Conservation (phyloP, 2,113 vertebrate species). For the Empidonax alnorum region DNA sequence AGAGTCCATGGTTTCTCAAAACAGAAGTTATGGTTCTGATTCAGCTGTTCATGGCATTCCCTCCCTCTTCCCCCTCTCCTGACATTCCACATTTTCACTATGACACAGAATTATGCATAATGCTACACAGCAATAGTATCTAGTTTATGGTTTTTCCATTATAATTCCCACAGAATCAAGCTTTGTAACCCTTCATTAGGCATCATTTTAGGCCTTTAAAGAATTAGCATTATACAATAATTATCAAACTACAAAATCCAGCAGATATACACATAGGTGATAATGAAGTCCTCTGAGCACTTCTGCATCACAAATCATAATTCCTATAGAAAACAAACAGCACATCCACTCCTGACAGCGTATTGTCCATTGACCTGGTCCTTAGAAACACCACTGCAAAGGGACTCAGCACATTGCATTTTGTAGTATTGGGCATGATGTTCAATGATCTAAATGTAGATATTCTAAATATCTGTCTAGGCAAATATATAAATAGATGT, state of each 20-base stretch:
- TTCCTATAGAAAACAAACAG: not conserved
- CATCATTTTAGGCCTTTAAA: not conserved
- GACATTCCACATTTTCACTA: not conserved
- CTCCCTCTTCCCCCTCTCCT: accelerated
- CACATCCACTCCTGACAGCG: not conserved
- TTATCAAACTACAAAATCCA: not conserved
- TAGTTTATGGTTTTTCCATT: not conserved
- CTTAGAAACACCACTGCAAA: not conserved
- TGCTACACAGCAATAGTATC: not conserved
- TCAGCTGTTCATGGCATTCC: not conserved
- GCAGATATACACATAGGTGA: not conserved
- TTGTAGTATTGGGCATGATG: not conserved
- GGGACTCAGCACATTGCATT: not conserved
- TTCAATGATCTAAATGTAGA: not conserved
- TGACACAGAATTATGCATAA: not conserved
- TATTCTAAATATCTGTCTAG: not conserved
- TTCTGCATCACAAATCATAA: not conserved
- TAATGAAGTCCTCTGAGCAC: not conserved
- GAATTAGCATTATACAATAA: not conserved
- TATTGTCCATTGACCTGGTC: not conserved
- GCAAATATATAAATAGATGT: not conserved
- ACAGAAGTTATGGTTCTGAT: not conserved
- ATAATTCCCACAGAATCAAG: not conserved
- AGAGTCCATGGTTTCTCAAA: not conserved
- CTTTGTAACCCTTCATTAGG: not conserved